Percentiles rank a stretch among this genome's conserved stretches.
phyloP scores from a whole-genome alignment of 2,113 vertebrate species.

The Dicrurus megarhynchus region DNA sequence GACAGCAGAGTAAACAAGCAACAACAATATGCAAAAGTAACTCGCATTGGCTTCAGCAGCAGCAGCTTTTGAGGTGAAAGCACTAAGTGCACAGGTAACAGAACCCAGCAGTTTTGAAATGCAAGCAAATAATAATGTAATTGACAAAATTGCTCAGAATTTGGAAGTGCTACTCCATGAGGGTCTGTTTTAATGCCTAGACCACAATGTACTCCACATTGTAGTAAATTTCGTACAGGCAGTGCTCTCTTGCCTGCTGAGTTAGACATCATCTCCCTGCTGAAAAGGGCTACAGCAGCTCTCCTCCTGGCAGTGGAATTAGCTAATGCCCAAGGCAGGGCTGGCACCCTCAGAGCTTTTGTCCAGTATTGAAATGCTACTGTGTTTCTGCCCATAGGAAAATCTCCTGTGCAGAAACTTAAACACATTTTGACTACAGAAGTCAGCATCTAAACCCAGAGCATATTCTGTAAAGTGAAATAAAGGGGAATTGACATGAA shows the following conservation, averaged over 20 bases:
- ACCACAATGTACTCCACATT: neutral
- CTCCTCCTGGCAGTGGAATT: neutral
- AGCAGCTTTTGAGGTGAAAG: neutral
- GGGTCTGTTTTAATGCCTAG: neutral
- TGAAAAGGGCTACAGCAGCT: neutral
- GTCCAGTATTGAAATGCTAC: neutral
- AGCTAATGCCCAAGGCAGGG: neutral
- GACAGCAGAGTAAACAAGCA: neutral
- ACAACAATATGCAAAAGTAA: neutral
- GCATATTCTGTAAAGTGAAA: neutral
- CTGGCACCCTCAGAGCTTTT: neutral
- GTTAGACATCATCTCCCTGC: neutral
- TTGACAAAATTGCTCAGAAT: neutral
- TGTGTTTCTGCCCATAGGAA: neutral
- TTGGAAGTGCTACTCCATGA: neutral
- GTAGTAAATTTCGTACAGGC: neutral
- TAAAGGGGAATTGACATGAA: neutral
- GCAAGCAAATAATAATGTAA: neutral
- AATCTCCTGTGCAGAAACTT: neutral
- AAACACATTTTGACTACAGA: neutral
- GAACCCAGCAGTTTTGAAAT: neutral
- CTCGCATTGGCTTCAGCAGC: neutral
- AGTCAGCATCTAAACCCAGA: neutral
- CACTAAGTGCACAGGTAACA: neutral
- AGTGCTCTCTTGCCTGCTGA: neutral